Evolutionary conservation across 2,888 invertebrate genomes (phyloP).

Genomic region (Nomada ruficornis): DNA sequence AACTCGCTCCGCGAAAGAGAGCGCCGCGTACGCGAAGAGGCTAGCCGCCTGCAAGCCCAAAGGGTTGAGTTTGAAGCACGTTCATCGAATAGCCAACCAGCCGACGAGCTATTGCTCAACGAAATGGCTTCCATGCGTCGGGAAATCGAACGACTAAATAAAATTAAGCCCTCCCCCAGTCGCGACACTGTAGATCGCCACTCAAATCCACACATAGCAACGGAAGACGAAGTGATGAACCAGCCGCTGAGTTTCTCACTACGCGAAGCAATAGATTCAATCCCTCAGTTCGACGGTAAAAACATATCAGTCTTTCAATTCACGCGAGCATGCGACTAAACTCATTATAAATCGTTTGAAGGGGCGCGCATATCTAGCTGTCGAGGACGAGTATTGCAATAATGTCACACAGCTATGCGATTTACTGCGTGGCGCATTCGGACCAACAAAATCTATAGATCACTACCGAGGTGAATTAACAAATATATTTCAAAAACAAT

Average conservation of each 20-base stretch:
- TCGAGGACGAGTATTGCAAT: not conserved
- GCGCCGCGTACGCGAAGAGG: no score
- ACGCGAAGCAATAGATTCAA: not conserved
- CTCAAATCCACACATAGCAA: no score
- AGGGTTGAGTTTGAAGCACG: no score
- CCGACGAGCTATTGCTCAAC: no score
- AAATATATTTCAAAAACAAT: not conserved
- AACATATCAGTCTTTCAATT: not conserved
- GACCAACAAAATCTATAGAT: not conserved
- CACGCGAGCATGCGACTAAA: not conserved
- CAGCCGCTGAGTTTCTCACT: not conserved
- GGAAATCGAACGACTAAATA: no score
- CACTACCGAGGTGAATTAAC: constrained; percentile 11
- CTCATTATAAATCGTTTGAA: not conserved
- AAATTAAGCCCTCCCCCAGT: no score
- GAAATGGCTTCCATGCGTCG: no score
- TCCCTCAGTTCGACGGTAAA: not conserved
- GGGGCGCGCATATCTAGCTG: not conserved
- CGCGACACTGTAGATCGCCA: no score
- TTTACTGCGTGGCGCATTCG: not conserved
- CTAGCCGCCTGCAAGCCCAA: no score
- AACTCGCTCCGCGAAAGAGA: no score
- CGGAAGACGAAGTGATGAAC: no score
- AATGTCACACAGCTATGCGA: not conserved
- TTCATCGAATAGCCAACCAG: no score